A percentile compares a stretch with the other conserved stretches of the same genome.
Conservation (phyloP, 2,888 invertebrate genomes). For the Gymnosoma rotundatum region DNA sequence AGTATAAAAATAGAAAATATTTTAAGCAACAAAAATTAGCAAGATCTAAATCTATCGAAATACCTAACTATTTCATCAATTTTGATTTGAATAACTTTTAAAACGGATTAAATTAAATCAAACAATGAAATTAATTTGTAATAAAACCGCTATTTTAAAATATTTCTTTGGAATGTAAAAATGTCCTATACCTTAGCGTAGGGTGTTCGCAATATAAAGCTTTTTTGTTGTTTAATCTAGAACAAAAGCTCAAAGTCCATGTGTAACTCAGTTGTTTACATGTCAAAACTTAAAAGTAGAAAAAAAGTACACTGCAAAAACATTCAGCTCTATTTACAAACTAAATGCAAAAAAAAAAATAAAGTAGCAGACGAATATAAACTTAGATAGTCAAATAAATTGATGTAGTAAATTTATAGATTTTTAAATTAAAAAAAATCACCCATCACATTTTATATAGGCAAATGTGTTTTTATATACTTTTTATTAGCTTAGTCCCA, state of each 20-base stretch:
- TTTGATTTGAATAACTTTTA: too few species aligned
- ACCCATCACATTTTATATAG: slow-evolving; percentile 9
- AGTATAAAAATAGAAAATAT: too few species aligned
- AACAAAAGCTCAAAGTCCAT: slow-evolving; percentile 63
- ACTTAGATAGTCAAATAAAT: slow-evolving; percentile 13
- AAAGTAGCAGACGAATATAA: background rate
- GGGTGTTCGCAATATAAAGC: slow-evolving; percentile 12
- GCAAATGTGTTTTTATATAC: too few species aligned
- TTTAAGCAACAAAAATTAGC: too few species aligned
- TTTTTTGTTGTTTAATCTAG: slow-evolving; percentile 5
- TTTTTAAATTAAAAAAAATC: slow-evolving; percentile 40
- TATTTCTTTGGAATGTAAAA: too few species aligned
- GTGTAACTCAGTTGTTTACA: slow-evolving; percentile 46
- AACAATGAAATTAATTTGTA: too few species aligned
- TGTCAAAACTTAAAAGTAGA: slow-evolving; percentile 5
- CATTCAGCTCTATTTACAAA: background rate
- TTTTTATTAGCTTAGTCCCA: slow-evolving; percentile 24
- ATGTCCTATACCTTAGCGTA: background rate
- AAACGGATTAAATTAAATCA: too few species aligned
- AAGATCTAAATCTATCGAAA: too few species aligned
- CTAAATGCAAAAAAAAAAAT: slow-evolving; percentile 3
- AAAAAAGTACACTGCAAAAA: slow-evolving; percentile 17
- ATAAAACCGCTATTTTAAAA: too few species aligned
- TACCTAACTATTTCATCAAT: too few species aligned
- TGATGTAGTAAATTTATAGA: background rate